A percentile compares a stretch with the other conserved stretches of the same genome.
These are phyloP conservation scores for Dendrocopos noguchii DNA, from an alignment of 2,113 vertebrate genomes.

Conservation along the genomic window DNA sequence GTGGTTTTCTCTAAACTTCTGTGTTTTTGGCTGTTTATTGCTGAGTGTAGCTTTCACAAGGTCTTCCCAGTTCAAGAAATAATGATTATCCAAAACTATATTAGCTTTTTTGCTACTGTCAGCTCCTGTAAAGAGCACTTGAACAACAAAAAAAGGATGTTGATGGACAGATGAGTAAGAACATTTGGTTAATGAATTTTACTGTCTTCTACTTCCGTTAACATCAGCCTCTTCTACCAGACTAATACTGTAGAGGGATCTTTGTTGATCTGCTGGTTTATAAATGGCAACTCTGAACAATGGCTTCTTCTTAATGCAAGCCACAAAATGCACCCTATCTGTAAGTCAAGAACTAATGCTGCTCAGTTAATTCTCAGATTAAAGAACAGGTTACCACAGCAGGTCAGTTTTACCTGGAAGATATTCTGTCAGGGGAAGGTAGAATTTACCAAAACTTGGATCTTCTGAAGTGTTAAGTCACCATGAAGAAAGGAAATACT, in stretches of 20 bases:
- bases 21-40: constrained; percentile 29
- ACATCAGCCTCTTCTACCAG: neutral
- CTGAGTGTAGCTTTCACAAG: neutral
- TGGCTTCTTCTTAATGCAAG: neutral
- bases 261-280: neutral
- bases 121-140: neutral
- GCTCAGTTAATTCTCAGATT: neutral
- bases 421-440: neutral
- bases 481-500: neutral
- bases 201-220: neutral
- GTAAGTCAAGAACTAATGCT: neutral
- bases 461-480: neutral
- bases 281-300: neutral
- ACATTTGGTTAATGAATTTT: neutral
- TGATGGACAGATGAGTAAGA: neutral
- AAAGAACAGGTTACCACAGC: neutral
- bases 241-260: neutral
- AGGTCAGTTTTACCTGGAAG: neutral
- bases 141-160: neutral
- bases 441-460: neutral
- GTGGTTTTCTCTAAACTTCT: constrained; percentile 2
- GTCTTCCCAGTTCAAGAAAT: neutral
- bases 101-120: neutral
- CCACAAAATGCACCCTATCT: neutral
- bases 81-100: neutral